Evolutionary conservation across 2,888 invertebrate genomes (phyloP).

Genomic region (Lasioglossum leucozonium): DNA sequence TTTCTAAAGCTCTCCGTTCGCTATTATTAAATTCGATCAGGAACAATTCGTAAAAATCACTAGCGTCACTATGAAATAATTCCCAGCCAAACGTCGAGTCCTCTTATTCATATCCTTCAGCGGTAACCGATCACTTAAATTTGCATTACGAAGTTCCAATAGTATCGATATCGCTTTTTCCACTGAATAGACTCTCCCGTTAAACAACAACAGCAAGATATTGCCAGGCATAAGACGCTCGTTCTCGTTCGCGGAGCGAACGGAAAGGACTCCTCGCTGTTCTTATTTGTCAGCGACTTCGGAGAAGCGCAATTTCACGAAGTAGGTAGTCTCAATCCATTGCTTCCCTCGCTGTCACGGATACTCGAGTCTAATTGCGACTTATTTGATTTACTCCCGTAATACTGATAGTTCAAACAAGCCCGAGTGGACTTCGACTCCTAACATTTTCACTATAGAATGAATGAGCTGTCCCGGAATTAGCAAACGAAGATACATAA

Average conservation of each 20-base stretch:
- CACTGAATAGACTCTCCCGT: neutral
- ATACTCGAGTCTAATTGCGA: neutral
- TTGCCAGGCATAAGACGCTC: conserved; percentile 8
- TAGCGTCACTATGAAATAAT: neutral
- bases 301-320: neutral
- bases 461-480: neutral
- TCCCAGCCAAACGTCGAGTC: neutral
- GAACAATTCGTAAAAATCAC: too few relatives aligned
- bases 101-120: neutral
- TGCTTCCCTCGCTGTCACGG: neutral
- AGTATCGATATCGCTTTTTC: neutral
- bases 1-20: too few relatives aligned
- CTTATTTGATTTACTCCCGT: neutral
- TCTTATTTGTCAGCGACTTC: conserved; percentile 20
- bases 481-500: neutral
- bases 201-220: conserved; percentile 12
- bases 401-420: neutral
- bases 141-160: neutral
- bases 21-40: too few relatives aligned
- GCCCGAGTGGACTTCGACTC: neutral
- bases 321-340: conserved; percentile 3
- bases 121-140: neutral
- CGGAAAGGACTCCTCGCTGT: neutral
- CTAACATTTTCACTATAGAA: neutral
- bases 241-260: neutral